Evolutionary conservation across 2,888 invertebrate genomes (phyloP).

Genomic region (Antheraea assamensis): DNA sequence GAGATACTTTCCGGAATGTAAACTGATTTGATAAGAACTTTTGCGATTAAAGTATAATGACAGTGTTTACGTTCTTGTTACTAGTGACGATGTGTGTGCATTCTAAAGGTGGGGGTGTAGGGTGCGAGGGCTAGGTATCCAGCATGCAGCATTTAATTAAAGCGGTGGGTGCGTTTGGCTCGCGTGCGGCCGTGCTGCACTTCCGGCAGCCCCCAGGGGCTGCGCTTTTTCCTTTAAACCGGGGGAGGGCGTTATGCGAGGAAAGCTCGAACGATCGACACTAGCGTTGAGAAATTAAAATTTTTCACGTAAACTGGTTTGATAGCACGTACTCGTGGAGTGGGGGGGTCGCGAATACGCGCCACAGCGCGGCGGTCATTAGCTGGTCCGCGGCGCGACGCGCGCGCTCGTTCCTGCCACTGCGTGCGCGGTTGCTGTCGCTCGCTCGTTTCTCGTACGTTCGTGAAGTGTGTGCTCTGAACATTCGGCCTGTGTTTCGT

Average conservation of each 20-base stretch:
- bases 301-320: slow-evolving; percentile 82
- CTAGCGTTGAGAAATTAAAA: slow-evolving; percentile 75
- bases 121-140: slow-evolving; percentile 55
- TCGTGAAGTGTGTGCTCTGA: slow-evolving; percentile 25
- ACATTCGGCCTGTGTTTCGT: slow-evolving; percentile 12
- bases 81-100: slow-evolving; percentile 13
- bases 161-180: slow-evolving; percentile 76
- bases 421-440: slow-evolving; percentile 53
- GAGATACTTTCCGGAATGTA: background rate
- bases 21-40: background rate
- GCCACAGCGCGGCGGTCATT: slow-evolving; percentile 77
- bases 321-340: slow-evolving; percentile 76
- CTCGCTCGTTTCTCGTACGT: slow-evolving; percentile 31
- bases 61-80: slow-evolving; percentile 22
- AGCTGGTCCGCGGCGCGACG: slow-evolving; percentile 71
- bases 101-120: background rate
- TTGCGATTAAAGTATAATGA: slow-evolving; percentile 22
- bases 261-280: slow-evolving; percentile 79
- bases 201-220: slow-evolving; percentile 74
- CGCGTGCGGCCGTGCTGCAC: slow-evolving; percentile 77
- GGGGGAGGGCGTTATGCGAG: slow-evolving; percentile 63
- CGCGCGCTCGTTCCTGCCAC: slow-evolving; percentile 64
- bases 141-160: slow-evolving; percentile 77
- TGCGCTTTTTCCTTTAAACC: slow-evolving; percentile 72
- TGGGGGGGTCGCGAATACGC: slow-evolving; percentile 79